Base-by-base conservation (phyloP, 2,113 vertebrate genomes). In the Dipodomys ordii region DNA sequence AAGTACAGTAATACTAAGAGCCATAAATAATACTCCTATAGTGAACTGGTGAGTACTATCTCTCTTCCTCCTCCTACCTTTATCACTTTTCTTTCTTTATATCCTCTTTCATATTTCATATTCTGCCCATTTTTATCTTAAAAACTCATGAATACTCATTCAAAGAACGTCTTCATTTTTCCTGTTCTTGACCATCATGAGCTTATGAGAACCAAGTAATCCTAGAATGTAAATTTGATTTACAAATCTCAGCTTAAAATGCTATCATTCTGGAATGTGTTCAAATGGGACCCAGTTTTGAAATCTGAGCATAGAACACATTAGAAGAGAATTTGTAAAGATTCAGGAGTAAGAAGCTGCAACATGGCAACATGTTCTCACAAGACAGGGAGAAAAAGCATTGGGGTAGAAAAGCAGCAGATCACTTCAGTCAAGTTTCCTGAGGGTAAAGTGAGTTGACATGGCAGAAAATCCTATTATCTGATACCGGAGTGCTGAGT, bases 211-310 rank as follows among this genome's bases (percentile, higher is more conserved):
- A 83, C 10, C 15, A 89, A 89, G 7, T 71, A 71, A 90, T 79
- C 28, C 62, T 32, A 73, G 27, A 64, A 83, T 67, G 23, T 35
- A 89, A 88, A 86, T 83, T 72, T 90, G 86, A 90, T 79, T 90
- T 80, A 72, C 6, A 93, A 89, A 91, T 87, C 27, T 94, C 60
- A 88, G 30, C 35, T 73, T 78, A 88, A 95, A 86, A 67, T 81
- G 9, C 69, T 22, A 20, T 74, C 44, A 46, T n/a, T 91, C 84
- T 83, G 30, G 91, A 94, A 79, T 57, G 65, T 60, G 23, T 87
- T 79, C 67, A 68, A 64, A 91, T 7, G 87, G 44, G 77, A 80
- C 53, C 32, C 49, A 91, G 62, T 94, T 93, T 90, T 87, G 25
- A 35, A 79, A 83, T 80, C 25, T 91, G 25, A 76, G 44, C 46